phyloP scores from a whole-genome alignment of 2,797 vertebrate species.

The Aulostomus chinensis region DNA sequence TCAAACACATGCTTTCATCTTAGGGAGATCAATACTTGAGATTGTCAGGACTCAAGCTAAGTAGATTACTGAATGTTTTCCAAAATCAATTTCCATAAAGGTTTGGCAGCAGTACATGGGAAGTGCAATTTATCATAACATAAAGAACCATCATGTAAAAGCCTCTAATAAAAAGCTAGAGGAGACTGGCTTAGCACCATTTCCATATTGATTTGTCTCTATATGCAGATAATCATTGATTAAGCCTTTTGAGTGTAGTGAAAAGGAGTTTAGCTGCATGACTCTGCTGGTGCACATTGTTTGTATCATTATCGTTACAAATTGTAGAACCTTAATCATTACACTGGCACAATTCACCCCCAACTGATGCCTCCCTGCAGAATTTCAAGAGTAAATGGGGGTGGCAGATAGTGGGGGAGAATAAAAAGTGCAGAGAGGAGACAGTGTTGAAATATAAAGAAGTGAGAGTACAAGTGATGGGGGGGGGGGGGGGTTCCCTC shows the following conservation, averaged over 20 bases:
- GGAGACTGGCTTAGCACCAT: conserved; percentile 64
- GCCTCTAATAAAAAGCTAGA: conserved; percentile 61
- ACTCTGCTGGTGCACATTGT: conserved; percentile 41
- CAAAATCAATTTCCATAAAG: conserved; percentile 77
- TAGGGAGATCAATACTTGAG: conserved; percentile 72
- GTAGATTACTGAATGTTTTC: conserved; percentile 79
- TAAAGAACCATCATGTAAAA: conserved; percentile 69
- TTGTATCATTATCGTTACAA: conserved; percentile 55
- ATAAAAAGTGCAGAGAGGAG: conserved; percentile 33
- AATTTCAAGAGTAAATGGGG: conserved; percentile 43
- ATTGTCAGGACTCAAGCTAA: conserved; percentile 73
- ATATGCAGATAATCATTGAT: conserved; percentile 70
- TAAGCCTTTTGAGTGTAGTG: conserved; percentile 28
- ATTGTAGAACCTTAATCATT: conserved; percentile 54
- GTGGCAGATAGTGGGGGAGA: conserved; percentile 24
- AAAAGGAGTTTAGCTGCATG: not conserved
- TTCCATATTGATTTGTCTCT: conserved; percentile 72
- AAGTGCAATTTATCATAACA: conserved; percentile 75
- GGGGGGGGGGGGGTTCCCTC: conserved; percentile 74
- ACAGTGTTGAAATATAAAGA: conserved; percentile 51
- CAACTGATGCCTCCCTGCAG: conserved; percentile 44
- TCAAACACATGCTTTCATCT: conserved; percentile 54
- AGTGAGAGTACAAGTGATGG: conserved; percentile 25
- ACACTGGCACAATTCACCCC: conserved; percentile 29
- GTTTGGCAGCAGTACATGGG: conserved; percentile 64